A percentile compares a stretch with the other conserved stretches of the same genome.
Conservation (phyloP, 2,113 vertebrate genomes). For the Petrocephalus microphthalmus region DNA sequence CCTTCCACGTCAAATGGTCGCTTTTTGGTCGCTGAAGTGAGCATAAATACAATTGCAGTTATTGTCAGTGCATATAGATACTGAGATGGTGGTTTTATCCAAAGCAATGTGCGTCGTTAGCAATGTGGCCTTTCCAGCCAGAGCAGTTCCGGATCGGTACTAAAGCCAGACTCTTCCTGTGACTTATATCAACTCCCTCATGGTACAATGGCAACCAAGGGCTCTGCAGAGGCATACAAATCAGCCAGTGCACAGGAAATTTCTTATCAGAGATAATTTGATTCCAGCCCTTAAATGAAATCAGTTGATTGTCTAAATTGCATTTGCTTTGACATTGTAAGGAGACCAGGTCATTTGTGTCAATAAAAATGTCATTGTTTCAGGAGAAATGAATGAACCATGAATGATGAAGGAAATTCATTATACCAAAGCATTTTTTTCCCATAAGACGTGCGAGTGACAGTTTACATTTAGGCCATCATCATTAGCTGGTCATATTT, state of each 20-base stretch:
- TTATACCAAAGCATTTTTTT: neutral
- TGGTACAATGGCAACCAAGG: neutral
- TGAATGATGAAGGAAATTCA: neutral
- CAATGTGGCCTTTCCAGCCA: too few relatives aligned
- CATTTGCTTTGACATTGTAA: neutral
- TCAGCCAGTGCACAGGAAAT: neutral
- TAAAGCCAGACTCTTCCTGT: neutral
- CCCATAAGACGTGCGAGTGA: neutral
- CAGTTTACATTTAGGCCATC: neutral
- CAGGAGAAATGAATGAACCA: neutral
- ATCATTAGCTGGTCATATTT: neutral
- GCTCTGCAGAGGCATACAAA: neutral
- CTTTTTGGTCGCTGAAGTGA: neutral
- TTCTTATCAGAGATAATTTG: neutral
- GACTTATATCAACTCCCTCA: neutral
- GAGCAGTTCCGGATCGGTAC: neutral
- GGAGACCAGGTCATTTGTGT: neutral
- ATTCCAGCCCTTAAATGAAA: neutral
- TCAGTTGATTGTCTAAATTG: neutral
- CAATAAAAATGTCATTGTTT: conserved; percentile 6
- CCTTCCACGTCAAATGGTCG: neutral
- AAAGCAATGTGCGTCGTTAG: neutral
- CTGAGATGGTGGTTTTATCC: neutral
- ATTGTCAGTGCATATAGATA: neutral
- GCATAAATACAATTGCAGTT: neutral